These are phyloP conservation scores for Suricata suricatta DNA, from an alignment of 2,113 vertebrate species.

Conservation along the genomic window DNA sequence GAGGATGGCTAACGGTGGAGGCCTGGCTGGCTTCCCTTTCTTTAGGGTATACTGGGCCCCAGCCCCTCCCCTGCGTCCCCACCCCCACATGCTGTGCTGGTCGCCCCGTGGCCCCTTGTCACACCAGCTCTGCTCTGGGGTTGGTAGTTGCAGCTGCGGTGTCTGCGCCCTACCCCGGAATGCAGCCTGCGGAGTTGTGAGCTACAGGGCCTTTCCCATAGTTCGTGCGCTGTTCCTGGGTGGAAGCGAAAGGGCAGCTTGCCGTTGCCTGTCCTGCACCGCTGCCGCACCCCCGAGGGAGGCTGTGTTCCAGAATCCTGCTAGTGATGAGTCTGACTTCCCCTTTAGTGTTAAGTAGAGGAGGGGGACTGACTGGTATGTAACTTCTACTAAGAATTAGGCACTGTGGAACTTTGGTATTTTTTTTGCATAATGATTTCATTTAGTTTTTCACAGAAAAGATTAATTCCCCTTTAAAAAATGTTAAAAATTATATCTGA, in stretches of 20 bases:
- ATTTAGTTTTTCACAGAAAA: constrained; percentile 14
- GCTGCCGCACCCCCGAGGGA: neutral
- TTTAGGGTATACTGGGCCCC: neutral
- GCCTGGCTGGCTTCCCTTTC: neutral
- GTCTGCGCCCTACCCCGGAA: fast-evolving
- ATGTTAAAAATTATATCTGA: neutral
- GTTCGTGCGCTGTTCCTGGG: neutral
- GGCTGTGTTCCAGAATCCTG: neutral
- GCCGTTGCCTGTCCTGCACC: neutral
- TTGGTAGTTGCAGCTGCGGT: neutral
- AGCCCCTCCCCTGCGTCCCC: neutral
- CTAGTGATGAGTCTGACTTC: neutral
- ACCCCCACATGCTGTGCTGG: too few species aligned
- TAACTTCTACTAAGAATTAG: neutral
- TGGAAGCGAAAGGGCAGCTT: neutral
- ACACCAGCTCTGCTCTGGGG: neutral
- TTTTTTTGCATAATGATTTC: neutral
- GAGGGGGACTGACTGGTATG: too few species aligned
- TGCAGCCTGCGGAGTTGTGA: neutral
- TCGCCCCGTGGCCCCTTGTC: neutral
- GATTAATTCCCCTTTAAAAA: neutral
- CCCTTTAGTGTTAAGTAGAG: neutral
- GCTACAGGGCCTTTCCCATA: neutral
- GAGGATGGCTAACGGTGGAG: neutral
- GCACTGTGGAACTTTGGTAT: neutral